Evolutionary conservation across 2,113 vertebrate genomes (phyloP).

Genomic region (Bufo gargarizans): DNA sequence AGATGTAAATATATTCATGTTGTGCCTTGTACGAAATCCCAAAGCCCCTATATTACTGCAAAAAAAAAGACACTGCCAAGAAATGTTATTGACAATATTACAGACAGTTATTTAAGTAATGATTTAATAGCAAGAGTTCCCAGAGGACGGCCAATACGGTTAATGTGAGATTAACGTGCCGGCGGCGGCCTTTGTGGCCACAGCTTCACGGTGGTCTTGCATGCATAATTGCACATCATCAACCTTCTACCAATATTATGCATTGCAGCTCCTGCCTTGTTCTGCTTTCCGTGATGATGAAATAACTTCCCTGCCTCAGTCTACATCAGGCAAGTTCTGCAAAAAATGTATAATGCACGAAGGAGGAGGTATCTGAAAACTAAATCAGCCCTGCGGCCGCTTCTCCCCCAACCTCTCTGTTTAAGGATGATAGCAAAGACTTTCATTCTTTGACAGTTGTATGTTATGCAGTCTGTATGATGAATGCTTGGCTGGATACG

Average conservation of each 20-base stretch:
- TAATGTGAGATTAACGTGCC: not conserved
- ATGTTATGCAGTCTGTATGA: constrained; percentile 54
- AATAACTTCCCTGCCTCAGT: not conserved
- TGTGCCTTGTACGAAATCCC: not conserved
- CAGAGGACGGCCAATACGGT: not conserved
- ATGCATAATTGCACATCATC: constrained; percentile 14
- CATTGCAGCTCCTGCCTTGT: not conserved
- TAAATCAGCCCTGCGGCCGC: constrained; percentile 5
- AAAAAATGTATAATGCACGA: not conserved
- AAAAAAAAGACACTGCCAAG: not conserved
- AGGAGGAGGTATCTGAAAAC: not conserved
- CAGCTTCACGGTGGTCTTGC: not conserved
- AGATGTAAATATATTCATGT: constrained; percentile 22
- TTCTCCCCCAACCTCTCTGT: not conserved
- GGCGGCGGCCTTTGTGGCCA: not conserved
- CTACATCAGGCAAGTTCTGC: not conserved
- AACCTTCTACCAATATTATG: not conserved
- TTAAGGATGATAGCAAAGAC: constrained; percentile 29
- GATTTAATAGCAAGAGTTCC: not conserved
- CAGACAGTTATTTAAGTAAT: not conserved
- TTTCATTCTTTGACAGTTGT: constrained; percentile 30
- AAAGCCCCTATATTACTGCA: not conserved
- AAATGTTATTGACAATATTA: not conserved
- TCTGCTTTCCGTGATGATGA: not conserved
- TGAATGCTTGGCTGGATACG: constrained; percentile 45